phyloP scores from a whole-genome alignment of 2,113 vertebrate species.

The Mugil cephalus region DNA sequence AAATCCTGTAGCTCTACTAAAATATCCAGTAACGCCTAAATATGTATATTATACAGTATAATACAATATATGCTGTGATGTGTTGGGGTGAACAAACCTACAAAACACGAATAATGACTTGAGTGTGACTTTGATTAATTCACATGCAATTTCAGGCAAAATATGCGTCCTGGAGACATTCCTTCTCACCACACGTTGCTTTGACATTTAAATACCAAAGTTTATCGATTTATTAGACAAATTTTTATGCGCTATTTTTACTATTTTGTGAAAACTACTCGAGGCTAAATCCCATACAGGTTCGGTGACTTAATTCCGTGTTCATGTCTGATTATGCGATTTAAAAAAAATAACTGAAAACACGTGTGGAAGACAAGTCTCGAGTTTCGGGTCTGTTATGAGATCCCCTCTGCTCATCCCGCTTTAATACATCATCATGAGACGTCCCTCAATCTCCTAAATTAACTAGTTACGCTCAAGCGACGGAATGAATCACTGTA shows the following conservation, averaged over 20 bases:
- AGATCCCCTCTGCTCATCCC: conserved; percentile 14
- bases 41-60: background rate
- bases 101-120: too few relatives aligned
- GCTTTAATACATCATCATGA: background rate
- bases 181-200: background rate
- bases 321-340: background rate
- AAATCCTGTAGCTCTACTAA: background rate
- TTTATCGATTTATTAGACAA: conserved; percentile 12
- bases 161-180: conserved; percentile 8
- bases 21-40: background rate
- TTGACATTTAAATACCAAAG: conserved; percentile 19
- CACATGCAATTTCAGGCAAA: background rate
- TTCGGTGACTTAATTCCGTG: background rate
- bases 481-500: conserved; percentile 27
- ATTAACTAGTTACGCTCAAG: background rate
- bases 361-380: conserved; percentile 1
- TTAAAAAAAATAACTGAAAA: background rate
- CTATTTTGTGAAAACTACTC: too few relatives aligned
- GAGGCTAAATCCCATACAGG: background rate
- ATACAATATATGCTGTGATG: background rate
- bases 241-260: too few relatives aligned
- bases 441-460: background rate
- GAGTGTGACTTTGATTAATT: too few relatives aligned
- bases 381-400: conserved; percentile 8
- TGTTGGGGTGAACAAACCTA: too few relatives aligned